phyloP scores from a whole-genome alignment of 2,888 invertebrate species.

The Phasia obesa region DNA sequence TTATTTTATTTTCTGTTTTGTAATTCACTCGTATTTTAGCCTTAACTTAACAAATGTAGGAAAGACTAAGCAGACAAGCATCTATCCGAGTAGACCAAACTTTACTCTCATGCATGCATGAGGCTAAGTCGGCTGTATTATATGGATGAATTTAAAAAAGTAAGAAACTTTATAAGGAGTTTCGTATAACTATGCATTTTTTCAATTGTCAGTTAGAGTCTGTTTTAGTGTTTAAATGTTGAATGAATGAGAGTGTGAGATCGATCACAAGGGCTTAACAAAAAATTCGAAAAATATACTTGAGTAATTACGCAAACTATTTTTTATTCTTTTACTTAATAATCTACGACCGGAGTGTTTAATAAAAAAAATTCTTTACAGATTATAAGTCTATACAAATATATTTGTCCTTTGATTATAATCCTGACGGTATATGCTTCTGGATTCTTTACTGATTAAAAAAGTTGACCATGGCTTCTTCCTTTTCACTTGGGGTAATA shows the following conservation, averaged over 20 bases:
- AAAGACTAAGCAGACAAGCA: neutral
- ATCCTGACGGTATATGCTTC: too few species aligned
- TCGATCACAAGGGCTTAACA: neutral
- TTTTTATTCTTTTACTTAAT: too few species aligned
- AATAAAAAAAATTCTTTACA: too few species aligned
- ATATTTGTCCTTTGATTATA: too few species aligned
- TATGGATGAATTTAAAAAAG: slow-evolving; percentile 19
- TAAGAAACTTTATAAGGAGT: slow-evolving; percentile 48
- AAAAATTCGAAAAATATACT: neutral
- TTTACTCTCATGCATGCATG: slow-evolving; percentile 43
- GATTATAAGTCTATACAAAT: too few species aligned
- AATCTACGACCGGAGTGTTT: too few species aligned
- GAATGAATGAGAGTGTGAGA: neutral
- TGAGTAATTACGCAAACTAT: too few species aligned
- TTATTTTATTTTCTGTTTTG: slow-evolving; percentile 11
- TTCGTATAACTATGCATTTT: slow-evolving; percentile 20
- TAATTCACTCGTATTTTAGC: slow-evolving; percentile 55
- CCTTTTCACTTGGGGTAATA: too few species aligned
- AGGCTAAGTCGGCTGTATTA: slow-evolving; percentile 1
- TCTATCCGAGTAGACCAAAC: neutral
- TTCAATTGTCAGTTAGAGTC: neutral
- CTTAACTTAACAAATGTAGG: neutral
- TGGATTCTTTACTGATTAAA: too few species aligned
- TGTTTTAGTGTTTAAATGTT: too few species aligned
- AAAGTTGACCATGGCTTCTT: too few species aligned